Base-by-base conservation (phyloP, 2,888 invertebrate species). In the Drosophila algonquin region DNA sequence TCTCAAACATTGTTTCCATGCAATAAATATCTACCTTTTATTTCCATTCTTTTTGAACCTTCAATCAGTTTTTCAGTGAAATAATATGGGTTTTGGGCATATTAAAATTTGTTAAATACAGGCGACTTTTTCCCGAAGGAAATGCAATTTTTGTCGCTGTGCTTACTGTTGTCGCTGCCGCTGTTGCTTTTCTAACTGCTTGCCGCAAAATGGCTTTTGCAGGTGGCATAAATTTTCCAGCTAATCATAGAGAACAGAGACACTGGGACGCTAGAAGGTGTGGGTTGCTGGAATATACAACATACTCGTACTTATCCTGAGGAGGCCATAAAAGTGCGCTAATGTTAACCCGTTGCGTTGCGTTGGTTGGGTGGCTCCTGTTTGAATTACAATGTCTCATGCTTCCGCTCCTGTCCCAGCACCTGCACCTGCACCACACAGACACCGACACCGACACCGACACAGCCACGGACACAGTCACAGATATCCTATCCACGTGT, bases 271-370 rank as follows among this genome's bases (percentile, higher is more conserved):
- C 44, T 44, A 21, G 47, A 32, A 5, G 16, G 24, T 48, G 5
- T 18, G 53, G 40, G 3, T 12, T 14, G 12, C 21, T 40, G 53
- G 32, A n/a, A 27, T 52, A 54, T 63, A 59, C 55, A 67, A n/a
- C n/a, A 40, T 40, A n/a, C 40, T 40, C 40, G 40, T 71, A 80
- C 80, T 83, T 84, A 85, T 83, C 83, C 86, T 69, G 63, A 55
- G 73, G 62, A 67, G 79, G 74, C 77, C 83, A 86, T 84, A 86
- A 84, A 83, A 84, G 76, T 80, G 83, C 81, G 86, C 83, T 85
- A 85, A 85, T 85, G 84, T 83, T 80, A 82, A 82, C 82, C 80
- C 84, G 73, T 83, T 85, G 77, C 63, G 65, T 63, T 58, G 63
- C 84, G 73, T 83, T 85, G 77, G 54, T 63, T 63, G 52, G 55